Evolutionary conservation across 2,888 invertebrate species (phyloP).

Genomic region (Nesidiocoris tenuis): DNA sequence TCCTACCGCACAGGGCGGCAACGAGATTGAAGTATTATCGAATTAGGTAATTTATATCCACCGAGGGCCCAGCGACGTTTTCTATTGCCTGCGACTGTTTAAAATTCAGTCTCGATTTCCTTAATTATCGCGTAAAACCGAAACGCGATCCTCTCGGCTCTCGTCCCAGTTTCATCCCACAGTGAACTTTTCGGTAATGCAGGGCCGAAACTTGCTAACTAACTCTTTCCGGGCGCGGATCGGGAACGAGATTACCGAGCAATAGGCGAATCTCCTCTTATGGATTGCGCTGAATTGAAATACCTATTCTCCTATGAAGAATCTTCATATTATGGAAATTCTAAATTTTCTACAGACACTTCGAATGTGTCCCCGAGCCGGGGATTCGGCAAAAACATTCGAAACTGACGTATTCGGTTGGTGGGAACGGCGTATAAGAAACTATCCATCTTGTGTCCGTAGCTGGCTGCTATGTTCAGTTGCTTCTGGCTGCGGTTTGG

Average conservation of each 20-base stretch:
- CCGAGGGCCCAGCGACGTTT: background rate
- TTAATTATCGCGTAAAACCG: background rate
- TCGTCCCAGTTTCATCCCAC: background rate
- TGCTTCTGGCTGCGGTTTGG: background rate
- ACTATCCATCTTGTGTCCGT: background rate
- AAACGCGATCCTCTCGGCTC: background rate
- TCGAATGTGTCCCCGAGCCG: too few relatives aligned
- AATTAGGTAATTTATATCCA: slow-evolving; percentile 28
- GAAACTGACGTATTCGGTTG: background rate
- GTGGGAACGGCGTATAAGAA: background rate
- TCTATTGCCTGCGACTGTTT: background rate
- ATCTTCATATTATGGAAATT: too few relatives aligned
- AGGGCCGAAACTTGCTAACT: too few relatives aligned
- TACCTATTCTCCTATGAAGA: too few relatives aligned
- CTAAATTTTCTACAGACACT: too few relatives aligned
- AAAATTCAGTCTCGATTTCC: background rate
- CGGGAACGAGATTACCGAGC: too few relatives aligned
- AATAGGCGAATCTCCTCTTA: too few relatives aligned
- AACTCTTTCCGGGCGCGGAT: too few relatives aligned
- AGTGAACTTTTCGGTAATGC: background rate
- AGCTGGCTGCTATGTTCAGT: background rate
- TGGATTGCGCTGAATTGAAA: too few relatives aligned
- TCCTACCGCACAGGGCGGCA: slow-evolving; percentile 1
- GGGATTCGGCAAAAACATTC: background rate
- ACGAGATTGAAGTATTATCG: slow-evolving; percentile 33